Evolutionary conservation across 2,888 invertebrate species (phyloP).

Genomic region (Agrochola circellaris): DNA sequence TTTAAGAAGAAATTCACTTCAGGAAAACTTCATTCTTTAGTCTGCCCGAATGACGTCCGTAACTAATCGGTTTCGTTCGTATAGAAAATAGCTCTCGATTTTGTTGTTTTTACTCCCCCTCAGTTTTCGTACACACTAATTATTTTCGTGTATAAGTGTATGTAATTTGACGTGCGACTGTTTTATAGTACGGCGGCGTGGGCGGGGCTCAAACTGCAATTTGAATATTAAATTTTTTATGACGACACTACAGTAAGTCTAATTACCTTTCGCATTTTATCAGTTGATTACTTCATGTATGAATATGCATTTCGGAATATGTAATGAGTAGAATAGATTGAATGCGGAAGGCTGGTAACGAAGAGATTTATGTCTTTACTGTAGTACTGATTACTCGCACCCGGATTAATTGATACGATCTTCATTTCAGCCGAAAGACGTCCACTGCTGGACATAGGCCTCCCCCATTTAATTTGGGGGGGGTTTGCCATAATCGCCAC

Average conservation of each 20-base stretch:
- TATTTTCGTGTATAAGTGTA: slow-evolving; percentile 35
- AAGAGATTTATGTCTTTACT: slow-evolving; percentile 1
- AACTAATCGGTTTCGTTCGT: slow-evolving; percentile 32
- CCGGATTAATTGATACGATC: slow-evolving; percentile 1
- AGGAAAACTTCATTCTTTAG: slow-evolving; percentile 57
- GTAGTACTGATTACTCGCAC: slow-evolving; percentile 16
- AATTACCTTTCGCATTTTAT: slow-evolving; percentile 48
- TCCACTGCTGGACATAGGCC: too few relatives aligned
- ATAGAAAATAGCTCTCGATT: slow-evolving; percentile 49
- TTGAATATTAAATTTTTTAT: slow-evolving; percentile 43
- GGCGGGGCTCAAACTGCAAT: slow-evolving; percentile 35
- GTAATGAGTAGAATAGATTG: slow-evolving; percentile 11
- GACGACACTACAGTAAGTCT: slow-evolving; percentile 24
- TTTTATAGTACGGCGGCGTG: slow-evolving; percentile 24
- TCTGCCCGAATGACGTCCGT: slow-evolving; percentile 52
- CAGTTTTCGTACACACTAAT: slow-evolving; percentile 38
- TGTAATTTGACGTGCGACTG: slow-evolving; percentile 32
- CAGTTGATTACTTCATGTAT: slow-evolving; percentile 42
- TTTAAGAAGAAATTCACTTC: slow-evolving; percentile 22
- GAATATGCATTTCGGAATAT: slow-evolving; percentile 35
- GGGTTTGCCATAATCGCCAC: too few relatives aligned
- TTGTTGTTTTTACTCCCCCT: slow-evolving; percentile 36
- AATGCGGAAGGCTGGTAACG: slow-evolving; percentile 19
- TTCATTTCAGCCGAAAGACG: too few relatives aligned
- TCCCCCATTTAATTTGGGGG: too few relatives aligned